These are phyloP conservation scores for Eubucco bourcierii DNA, from an alignment of 2,113 vertebrate species.

Conservation along the genomic window DNA sequence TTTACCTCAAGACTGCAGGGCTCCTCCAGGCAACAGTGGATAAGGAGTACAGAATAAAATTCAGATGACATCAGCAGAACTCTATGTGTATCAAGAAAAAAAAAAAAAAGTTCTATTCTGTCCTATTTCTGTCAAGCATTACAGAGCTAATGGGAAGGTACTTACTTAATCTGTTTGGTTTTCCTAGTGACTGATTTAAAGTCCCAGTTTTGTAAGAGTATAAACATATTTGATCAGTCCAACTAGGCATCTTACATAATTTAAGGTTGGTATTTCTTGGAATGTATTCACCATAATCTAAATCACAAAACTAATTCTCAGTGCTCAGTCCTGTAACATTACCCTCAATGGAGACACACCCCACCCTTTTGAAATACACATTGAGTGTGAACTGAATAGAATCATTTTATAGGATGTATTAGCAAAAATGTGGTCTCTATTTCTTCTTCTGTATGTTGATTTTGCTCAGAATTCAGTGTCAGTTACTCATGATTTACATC, in stretches of 20 bases:
- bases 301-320: not conserved
- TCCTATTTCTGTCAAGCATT: constrained; percentile 77
- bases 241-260: not conserved
- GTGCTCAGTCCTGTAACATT: not conserved
- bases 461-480: not conserved
- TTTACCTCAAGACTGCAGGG: constrained; percentile 48
- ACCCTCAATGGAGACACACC: not conserved
- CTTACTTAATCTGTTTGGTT: constrained; percentile 54
- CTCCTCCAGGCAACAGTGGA: constrained; percentile 49
- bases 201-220: not conserved
- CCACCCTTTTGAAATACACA: not conserved
- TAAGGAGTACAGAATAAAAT: constrained; percentile 51
- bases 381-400: not conserved
- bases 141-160: constrained; percentile 47
- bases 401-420: not conserved
- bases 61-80: constrained; percentile 66
- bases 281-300: not conserved
- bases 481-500: not conserved
- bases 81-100: constrained; percentile 29
- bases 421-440: not conserved
- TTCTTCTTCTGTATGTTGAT: not conserved
- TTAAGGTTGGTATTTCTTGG: constrained; percentile 3
- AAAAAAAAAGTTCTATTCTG: constrained; percentile 40
- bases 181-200: constrained; percentile 34
- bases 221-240: not conserved